Evolutionary conservation across 2,797 vertebrate genomes (phyloP), one percentile per base, ranked within the genome.

Genomic region (Pseudomugil gertrudae): DNA sequence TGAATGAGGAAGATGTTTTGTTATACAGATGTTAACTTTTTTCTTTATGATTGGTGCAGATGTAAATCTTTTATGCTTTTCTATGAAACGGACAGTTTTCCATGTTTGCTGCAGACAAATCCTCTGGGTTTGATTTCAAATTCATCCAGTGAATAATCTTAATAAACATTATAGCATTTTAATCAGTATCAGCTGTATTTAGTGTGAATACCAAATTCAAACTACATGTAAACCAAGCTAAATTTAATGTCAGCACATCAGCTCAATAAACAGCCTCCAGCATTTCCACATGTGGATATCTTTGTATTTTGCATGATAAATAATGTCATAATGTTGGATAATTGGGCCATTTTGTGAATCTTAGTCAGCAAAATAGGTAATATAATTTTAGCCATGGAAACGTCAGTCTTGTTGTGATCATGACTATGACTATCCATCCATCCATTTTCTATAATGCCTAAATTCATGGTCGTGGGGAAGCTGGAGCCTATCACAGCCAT

Each of bases 121-220:
- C 29, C 29, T 23, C n/a, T 11, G 43, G 43, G 3, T 7, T n/a
- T n/a, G 11, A 47, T 38, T 11, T 63, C 32, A 4, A 5, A 27
- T 11, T 63, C 48, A 29, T 38, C 33, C 60, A 52, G 47, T 30
- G 10, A 47, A 21, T 47, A 21, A 47, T 23, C 19, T 45, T 7
- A 29, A n/a, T n/a, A 17, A 43, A 19, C 2, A 43, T 1, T 19
- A 19, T n/a, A 13, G 14, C 19, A 45, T 21, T 19, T 11, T 19
- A 1, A 40, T 45, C 19, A n/a, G 40, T n/a, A 33, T 62, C 32
- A 36, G 60, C 47, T 52, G 48, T 38, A 36, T 29, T 63, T 63
- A 35, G 17, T 38, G 36, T 36, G 6, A 40, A 21, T 63, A 17
- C 32, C 47, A 51, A 5, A 62, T 38, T 51, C 51, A 32, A 27